Base-by-base conservation (phyloP, 2,113 vertebrate genomes). In the Hoplias malabaricus region DNA sequence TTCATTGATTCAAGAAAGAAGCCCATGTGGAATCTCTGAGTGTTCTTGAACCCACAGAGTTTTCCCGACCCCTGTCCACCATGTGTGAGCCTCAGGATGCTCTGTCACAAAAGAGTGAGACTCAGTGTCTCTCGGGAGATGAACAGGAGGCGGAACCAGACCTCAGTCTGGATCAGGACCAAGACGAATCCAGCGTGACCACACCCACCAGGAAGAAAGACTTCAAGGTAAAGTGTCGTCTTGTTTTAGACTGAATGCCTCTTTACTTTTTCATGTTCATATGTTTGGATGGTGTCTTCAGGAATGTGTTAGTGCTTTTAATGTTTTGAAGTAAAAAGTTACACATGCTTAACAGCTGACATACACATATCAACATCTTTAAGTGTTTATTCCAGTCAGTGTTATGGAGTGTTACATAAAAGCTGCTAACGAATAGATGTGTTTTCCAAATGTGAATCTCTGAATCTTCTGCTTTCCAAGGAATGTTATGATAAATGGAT, bases 191-290 rank as follows among this genome's bases (percentile, higher is more conserved):
- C 82, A 16, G 92, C 88, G 83, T 87, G 69, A 92, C 92, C 59
- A 94, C 95, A 0, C 97, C 96, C 0, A 98, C 94, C 25, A 97
- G 92, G 83, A 98, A 96, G 90, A 98, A 95, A 68, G 96, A 99
- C 69, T 89, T 98, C 29, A 96, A 96, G 96, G 96, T 98, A 94
- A 56, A 70, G 12, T 1, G 1, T 12, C 19, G 4, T n/a, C 12
- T 21, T 25, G 34, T 12, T 29, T 61, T 9, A 27, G n/a, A 48
- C 5, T 13, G 46, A n/a, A n/a, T n/a, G n/a, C n/a, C n/a, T n/a
- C n/a, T n/a, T n/a, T 53, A n/a, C 9, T 53, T 53, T 53, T 21
- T 53, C 7, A n/a, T 46, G 21, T 2, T 53, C 16, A 53, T 53
- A 53, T 5, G 8, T 53, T 46, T 46, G 2, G 16, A 12, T 7